These are phyloP conservation scores for Dilophus febrilis DNA, from an alignment of 2,888 invertebrate genomes.

Conservation along the genomic window DNA sequence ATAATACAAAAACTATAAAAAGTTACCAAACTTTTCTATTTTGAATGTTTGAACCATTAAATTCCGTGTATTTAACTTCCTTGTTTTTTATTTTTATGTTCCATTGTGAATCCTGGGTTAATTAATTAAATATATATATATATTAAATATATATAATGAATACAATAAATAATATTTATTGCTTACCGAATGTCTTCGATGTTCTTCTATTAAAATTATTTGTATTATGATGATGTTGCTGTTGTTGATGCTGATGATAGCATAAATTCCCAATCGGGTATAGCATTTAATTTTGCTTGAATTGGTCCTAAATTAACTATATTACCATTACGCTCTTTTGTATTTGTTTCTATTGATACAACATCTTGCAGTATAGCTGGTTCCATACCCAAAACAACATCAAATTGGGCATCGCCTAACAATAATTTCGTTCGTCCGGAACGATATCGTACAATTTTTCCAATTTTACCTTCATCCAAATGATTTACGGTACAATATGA, in stretches of 20 bases:
- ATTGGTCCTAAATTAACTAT: slow-evolving; percentile 38
- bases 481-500: slow-evolving; percentile 28
- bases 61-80: too few species aligned
- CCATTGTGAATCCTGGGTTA: too few species aligned
- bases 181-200: too few species aligned
- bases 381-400: slow-evolving; percentile 39
- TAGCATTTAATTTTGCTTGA: slow-evolving; percentile 37
- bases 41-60: too few species aligned
- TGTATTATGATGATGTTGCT: too few species aligned
- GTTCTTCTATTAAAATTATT: too few species aligned
- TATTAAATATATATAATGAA: too few species aligned
- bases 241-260: not conserved
- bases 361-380: slow-evolving; percentile 39
- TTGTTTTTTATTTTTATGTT: too few species aligned
- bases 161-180: too few species aligned
- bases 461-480: slow-evolving; percentile 40
- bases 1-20: too few species aligned
- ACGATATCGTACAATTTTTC: slow-evolving; percentile 37
- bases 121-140: too few species aligned
- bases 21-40: too few species aligned
- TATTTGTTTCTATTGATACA: slow-evolving; percentile 36
- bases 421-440: slow-evolving; percentile 39
- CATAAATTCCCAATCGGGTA: slow-evolving; percentile 35
- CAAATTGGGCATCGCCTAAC: slow-evolving; percentile 38
- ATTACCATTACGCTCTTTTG: slow-evolving; percentile 35